Base-by-base conservation (phyloP, 1,140 invertebrate genomes). In the Trypoxylus dichotomus region DNA sequence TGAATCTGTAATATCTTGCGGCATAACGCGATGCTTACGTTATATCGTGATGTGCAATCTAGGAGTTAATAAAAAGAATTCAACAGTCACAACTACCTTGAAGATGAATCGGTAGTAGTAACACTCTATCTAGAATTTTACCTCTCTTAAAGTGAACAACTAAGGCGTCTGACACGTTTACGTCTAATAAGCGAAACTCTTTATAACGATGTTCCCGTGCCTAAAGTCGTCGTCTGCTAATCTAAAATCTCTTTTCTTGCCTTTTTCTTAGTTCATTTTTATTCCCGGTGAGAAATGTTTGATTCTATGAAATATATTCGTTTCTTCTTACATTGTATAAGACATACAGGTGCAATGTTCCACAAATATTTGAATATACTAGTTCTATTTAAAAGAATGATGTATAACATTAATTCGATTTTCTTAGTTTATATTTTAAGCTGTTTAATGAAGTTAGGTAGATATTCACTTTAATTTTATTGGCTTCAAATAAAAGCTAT, bases 141-240 rank as follows among this genome's bases (percentile, higher is more conserved):
- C 27, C 27, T 24, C 60, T 27, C 47, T 54, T 54, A 27, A 68
- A 68, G 60, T 68, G 60, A 25, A 68, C 60, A 68, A 68, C 60
- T 10, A 24, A 68, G 21, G 60, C 27, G 60, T 10, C 60, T 29
- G 60, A 68, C 60, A 68, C 60, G 60, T 68, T 68, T 29, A 68
- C 60, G 60, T 68, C 60, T 24, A 68, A 68, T 68, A 68, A 68
- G 60, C 60, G 60, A 68, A 68, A 68, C 60, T 68, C 60, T 68
- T 68, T 68, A 68, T 68, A 68, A 68, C 60, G 60, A 68, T 10
- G 60, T 25, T 29, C 60, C 24, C 60, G 60, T 68, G 60, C 60
- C 60, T 68, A 29, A 68, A 68, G 25, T 68, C 24, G 24, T 68
- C 60, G 21, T 68, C 3, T 24, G 60, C 60, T 68, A 68, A 68